Base-by-base conservation (phyloP, 2,888 invertebrate genomes). In the Cosmia trapezina region DNA sequence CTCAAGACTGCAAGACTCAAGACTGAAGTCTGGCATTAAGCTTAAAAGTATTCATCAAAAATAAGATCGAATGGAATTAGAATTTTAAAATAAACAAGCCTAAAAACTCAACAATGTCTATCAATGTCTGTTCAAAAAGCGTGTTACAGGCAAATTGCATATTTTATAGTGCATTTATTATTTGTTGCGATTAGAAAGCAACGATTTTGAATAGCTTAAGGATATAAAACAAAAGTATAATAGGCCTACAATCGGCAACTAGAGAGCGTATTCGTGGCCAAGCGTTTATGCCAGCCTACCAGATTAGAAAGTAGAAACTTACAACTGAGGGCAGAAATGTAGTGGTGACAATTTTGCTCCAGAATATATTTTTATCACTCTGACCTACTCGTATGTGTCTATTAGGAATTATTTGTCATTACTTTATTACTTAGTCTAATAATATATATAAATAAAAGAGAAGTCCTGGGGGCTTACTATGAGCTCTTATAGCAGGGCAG, bases 281-380 rank as follows among this genome's bases (percentile, higher is more conserved):
- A 90, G 85, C 91, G 91, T 90, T 91, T 92, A 93, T 92, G 88
- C 90, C 89, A 85, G 86, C 86, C 83, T 86, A 88, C 89, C 88
- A 92, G 91, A 93, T 93, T 95, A 95, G 95, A 95, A 95, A 95
- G 95, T 93, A 91, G 93, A 94, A 93, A 93, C 88, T 86, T 83
- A 84, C 83, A 83, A 87, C 88, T 84, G 86, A 91, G 90, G 91
- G 90, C 90, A 88, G 83, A 84, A 88, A 88, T 87, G 80, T 87
- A 78, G 82, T 83, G 78, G 85, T 84, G 87, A 89, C 87, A 89
- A 86, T 84, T 88, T 80, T 67, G 68, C 76, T 79, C 73, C 83
- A 83, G 75, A 80, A 78, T 80, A 71, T 71, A 65, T 81, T 70
- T 76, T 73, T 70, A 64, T 79, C 61, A 76, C 72, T 81, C 70